Percentiles rank a stretch among this genome's conserved stretches.
Conservation (phyloP, 2,888 invertebrate species). For the Muschampia plurimacula region DNA sequence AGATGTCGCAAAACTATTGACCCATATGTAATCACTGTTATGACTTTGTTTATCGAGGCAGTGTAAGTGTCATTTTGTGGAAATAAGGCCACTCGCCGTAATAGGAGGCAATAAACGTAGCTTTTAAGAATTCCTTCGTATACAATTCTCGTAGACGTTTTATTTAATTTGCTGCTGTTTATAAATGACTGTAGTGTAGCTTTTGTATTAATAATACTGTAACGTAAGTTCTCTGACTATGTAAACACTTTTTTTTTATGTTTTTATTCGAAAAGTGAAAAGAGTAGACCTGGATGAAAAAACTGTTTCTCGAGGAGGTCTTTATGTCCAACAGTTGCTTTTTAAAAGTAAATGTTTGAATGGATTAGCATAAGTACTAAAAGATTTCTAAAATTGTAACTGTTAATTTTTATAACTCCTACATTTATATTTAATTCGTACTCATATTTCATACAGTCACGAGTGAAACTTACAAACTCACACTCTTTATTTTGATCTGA, state of each 20-base stretch:
- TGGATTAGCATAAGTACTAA: too few relatives aligned
- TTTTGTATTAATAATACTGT: background rate
- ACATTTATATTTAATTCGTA: too few relatives aligned
- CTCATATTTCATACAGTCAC: too few relatives aligned
- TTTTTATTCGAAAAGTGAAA: background rate
- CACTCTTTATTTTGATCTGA: too few relatives aligned
- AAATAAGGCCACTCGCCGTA: constrained; percentile 24
- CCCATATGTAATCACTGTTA: constrained; percentile 75
- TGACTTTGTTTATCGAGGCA: constrained; percentile 65
- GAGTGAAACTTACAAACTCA: too few relatives aligned
- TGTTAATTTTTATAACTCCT: too few relatives aligned
- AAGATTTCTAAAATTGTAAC: too few relatives aligned
- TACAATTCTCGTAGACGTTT: background rate
- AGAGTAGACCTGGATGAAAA: background rate
- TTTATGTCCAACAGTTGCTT: too few relatives aligned
- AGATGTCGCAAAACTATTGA: constrained; percentile 75
- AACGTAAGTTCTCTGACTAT: background rate
- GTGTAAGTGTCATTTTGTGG: constrained; percentile 53
- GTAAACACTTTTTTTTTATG: background rate
- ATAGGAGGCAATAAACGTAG: constrained; percentile 19
- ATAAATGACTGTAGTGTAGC: background rate
- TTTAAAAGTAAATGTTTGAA: too few relatives aligned
- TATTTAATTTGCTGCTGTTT: background rate
- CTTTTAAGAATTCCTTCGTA: constrained; percentile 13
- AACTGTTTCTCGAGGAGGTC: background rate